Evolutionary conservation across 1,140 invertebrate genomes (phyloP), one percentile per base, ranked within the genome.

Genomic region (Hypothenemus hampei): DNA sequence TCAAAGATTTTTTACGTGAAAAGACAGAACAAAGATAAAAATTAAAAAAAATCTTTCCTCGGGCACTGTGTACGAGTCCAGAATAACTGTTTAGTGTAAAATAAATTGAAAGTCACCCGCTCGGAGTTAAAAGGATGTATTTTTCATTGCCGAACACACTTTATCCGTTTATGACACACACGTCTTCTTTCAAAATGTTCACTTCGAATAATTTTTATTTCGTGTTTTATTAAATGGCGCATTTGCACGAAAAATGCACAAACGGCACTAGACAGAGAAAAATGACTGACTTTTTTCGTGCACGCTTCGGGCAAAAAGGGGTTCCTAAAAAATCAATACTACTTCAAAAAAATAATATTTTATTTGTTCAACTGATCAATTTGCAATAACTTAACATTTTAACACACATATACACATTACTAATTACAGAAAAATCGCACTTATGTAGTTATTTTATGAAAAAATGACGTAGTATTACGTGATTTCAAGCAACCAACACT

Each of bases 351-450:
- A n/a, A n/a, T n/a, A n/a, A n/a, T n/a, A n/a, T n/a, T n/a, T n/a
- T n/a, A n/a, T n/a, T n/a, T n/a, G n/a, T n/a, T n/a, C n/a, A n/a
- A n/a, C n/a, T n/a, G n/a, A n/a, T n/a, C n/a, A n/a, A n/a, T n/a
- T n/a, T n/a, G n/a, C n/a, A n/a, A n/a, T n/a, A n/a, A n/a, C n/a
- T n/a, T n/a, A n/a, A n/a, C n/a, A n/a, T 41, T 41, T 41, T 21
- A 13, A 20, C 39, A 41, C 39, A 21, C 39, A 41, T 41, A 41
- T 41, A 41, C 39, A 41, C 39, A 21, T 19, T 41, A 41, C 39
- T 21, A 41, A 41, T 19, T 19, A 19, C 20, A 41, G 5, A 16
- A 41, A 22, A 31, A 31, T n/a, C n/a, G n/a, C n/a, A n/a, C n/a
- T n/a, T 31, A 31, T 31, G 13, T 31, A 31, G 8, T 11, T 31